phyloP scores from a whole-genome alignment of 2,797 vertebrate species.

The Pitangus sulphuratus region DNA sequence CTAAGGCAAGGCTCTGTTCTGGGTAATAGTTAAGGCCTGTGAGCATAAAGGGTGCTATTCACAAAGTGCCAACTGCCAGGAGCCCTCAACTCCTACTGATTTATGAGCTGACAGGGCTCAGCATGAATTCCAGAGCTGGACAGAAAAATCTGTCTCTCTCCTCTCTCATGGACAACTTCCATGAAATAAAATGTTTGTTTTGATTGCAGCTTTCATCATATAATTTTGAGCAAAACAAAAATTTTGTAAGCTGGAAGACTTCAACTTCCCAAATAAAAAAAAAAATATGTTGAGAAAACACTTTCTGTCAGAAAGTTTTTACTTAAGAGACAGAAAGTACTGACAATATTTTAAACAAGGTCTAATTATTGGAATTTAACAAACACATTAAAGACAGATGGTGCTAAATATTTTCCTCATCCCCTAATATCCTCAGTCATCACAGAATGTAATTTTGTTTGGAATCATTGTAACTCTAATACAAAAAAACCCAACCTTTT shows the following conservation, averaged over 20 bases:
- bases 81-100: background rate
- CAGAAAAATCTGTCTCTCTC: background rate
- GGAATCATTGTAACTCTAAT: background rate
- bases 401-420: background rate
- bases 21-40: background rate
- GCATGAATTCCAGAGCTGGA: background rate
- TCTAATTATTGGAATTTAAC: background rate
- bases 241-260: background rate
- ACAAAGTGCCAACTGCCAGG: slow-evolving; percentile 17
- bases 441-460: background rate
- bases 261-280: background rate
- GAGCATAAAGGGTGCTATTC: slow-evolving; percentile 38
- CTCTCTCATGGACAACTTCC: background rate
- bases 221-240: background rate
- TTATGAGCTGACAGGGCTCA: slow-evolving; percentile 3
- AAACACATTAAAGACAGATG: background rate
- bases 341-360: background rate
- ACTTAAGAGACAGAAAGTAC: background rate
- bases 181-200: background rate
- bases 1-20: background rate
- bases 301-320: background rate
- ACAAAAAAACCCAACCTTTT: background rate
- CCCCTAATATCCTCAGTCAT: background rate
- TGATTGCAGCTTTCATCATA: background rate
- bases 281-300: background rate